Percentiles rank a stretch among this genome's conserved stretches.
Conservation (phyloP, 2,797 vertebrate species). For the Melanotaenia trifasciata region DNA sequence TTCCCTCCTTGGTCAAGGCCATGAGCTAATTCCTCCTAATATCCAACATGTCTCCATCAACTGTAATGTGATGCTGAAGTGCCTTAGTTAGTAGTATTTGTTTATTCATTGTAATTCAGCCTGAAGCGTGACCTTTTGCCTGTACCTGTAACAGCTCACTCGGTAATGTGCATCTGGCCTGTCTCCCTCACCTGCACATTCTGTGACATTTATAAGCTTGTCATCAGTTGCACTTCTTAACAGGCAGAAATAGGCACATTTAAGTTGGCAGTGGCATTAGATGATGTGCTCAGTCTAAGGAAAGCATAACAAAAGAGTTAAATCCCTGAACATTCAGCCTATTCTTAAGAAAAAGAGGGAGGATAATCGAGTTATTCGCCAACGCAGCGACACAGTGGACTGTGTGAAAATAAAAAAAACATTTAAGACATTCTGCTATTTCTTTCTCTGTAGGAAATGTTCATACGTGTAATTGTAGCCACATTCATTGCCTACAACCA, state of each 20-base stretch:
- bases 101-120: constrained; percentile 37
- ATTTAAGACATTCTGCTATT: too few species aligned
- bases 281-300: background rate
- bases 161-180: constrained; percentile 10
- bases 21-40: background rate
- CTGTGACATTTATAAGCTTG: constrained; percentile 31
- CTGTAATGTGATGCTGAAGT: constrained; percentile 2
- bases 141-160: constrained; percentile 3
- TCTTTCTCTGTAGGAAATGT: too few species aligned
- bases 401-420: too few species aligned
- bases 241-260: constrained; percentile 7
- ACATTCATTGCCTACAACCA: too few species aligned
- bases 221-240: constrained; percentile 16
- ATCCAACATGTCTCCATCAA: background rate
- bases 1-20: background rate
- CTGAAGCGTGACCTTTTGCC: constrained; percentile 7
- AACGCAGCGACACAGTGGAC: too few species aligned
- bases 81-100: constrained; percentile 10
- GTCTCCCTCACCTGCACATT: background rate
- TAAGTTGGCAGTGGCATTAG: constrained; percentile 6
- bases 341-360: background rate
- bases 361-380: too few species aligned
- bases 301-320: background rate
- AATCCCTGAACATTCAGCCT: background rate
- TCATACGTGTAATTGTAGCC: too few species aligned